These are phyloP conservation scores for Theocolax elegans DNA, from an alignment of 1,140 invertebrate genomes.

Conservation along the genomic window DNA sequence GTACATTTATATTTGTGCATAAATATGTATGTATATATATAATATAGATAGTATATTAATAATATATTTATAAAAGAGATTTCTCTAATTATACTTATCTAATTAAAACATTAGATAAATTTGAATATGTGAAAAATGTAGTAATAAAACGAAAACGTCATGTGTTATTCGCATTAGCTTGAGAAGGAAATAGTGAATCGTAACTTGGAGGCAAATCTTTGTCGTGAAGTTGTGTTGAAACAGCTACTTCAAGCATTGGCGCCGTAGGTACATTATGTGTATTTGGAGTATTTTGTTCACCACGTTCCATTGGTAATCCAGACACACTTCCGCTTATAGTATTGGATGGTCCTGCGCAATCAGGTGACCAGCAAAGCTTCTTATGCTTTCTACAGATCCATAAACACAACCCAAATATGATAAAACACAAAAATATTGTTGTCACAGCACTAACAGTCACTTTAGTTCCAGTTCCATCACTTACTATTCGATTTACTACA, in stretches of 20 bases:
- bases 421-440: constrained; percentile 58
- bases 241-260: constrained; percentile 59
- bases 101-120: constrained; percentile 61
- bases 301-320: constrained; percentile 42
- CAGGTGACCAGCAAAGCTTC: constrained; percentile 62
- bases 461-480: constrained; percentile 56
- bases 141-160: constrained; percentile 9
- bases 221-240: constrained; percentile 53
- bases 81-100: constrained; percentile 43
- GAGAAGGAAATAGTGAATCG: constrained; percentile 61
- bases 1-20: too few relatives aligned
- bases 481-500: constrained; percentile 35
- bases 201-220: constrained; percentile 66
- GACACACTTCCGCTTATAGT: constrained; percentile 33
- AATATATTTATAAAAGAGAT: neutral
- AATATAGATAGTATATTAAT: too few relatives aligned
- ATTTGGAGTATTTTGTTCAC: constrained; percentile 36
- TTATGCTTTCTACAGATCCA: constrained; percentile 60
- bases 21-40: too few relatives aligned
- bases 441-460: constrained; percentile 62
- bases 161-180: constrained; percentile 17
- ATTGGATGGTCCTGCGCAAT: constrained; percentile 57
- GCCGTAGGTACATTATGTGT: constrained; percentile 49
- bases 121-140: too few relatives aligned
- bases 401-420: constrained; percentile 60